Base-by-base conservation (phyloP, 2,888 invertebrate genomes). In the Hermaeophaga mercurialis region DNA sequence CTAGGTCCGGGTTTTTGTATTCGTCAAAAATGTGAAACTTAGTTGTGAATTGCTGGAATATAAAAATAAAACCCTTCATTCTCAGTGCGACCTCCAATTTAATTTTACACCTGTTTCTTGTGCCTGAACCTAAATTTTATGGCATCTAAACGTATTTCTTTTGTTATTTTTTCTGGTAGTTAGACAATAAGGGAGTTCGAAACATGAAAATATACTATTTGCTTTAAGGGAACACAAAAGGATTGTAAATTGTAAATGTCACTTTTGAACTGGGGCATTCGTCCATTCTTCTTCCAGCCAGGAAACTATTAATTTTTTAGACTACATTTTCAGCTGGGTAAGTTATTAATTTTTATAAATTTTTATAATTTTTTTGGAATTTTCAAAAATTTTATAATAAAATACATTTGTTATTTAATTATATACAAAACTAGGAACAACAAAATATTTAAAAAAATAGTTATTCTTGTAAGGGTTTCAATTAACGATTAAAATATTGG, bases 41-140 rank as follows among this genome's bases (percentile, higher is more conserved):
- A n/a, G n/a, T n/a, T 62, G 63, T 64, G 65, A 66, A 67, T 66
- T 66, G 66, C 55, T 58, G 44, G 56, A 49, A 64, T 62, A 63
- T 61, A 62, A 66, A 64, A 60, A 62, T 59, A 54, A 65, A 68
- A 63, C 64, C 66, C 62, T 56, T 60, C 54, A 58, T 50, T 50
- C 48, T 55, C 44, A 47, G 41, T 43, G 24, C 39, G 58, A 58
- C 58, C 55, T 48, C 59, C 54, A 55, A 59, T 60, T 58, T 54
- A 56, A 58, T 67, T 70, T 71, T 70, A 71, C 73, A 73, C 73
- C 73, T 73, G 73, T 72, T 73, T 71, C 70, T 70, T 66, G 67
- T 65, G 36, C 62, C 63, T 65, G 64, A 66, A 66, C 67, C 64
- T 65, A 66, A 63, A 64, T 72, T 72, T 72, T 64, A 70, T 64